Conservation (phyloP, 2,113 vertebrate species). For the Solenodon paradoxus region DNA sequence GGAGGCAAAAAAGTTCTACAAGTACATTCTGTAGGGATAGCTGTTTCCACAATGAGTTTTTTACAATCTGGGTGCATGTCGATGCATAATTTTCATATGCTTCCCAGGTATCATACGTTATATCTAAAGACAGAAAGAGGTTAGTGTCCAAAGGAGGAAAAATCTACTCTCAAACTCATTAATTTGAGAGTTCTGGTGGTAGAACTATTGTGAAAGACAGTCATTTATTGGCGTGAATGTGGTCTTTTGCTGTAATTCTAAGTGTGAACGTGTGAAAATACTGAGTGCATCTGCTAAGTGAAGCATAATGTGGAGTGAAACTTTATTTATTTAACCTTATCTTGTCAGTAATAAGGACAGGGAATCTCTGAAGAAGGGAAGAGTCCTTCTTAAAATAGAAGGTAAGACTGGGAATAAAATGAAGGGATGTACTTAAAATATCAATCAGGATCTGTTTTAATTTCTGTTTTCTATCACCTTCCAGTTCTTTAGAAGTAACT, state of each 20-base stretch:
- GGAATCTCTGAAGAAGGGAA: neutral
- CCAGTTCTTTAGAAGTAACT: constrained; percentile 5
- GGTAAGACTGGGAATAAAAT: constrained; percentile 1
- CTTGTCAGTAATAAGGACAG: neutral
- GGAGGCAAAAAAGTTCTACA: constrained; percentile 46
- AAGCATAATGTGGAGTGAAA: neutral
- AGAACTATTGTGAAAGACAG: constrained; percentile 4
- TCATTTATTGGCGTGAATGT: constrained; percentile 40
- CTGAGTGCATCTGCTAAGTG: constrained; percentile 34
- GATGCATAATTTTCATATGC: constrained; percentile 41
- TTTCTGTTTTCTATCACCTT: constrained; percentile 12
- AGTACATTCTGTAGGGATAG: neutral
- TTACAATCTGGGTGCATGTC: neutral
- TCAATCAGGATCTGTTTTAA: neutral
- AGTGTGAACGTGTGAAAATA: constrained; percentile 50
- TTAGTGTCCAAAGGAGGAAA: constrained; percentile 52
- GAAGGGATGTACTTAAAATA: neutral
- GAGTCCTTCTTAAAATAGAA: constrained; percentile 20
- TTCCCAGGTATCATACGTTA: constrained; percentile 13
- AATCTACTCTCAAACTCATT: constrained; percentile 46
- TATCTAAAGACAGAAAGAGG: constrained; percentile 42
- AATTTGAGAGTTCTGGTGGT: constrained; percentile 52
- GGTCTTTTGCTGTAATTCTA: constrained; percentile 21
- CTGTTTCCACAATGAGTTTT: neutral
- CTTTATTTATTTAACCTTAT: constrained; percentile 54